Evolutionary conservation across 1,140 invertebrate genomes (phyloP).

Genomic region (Bombus impatiens): DNA sequence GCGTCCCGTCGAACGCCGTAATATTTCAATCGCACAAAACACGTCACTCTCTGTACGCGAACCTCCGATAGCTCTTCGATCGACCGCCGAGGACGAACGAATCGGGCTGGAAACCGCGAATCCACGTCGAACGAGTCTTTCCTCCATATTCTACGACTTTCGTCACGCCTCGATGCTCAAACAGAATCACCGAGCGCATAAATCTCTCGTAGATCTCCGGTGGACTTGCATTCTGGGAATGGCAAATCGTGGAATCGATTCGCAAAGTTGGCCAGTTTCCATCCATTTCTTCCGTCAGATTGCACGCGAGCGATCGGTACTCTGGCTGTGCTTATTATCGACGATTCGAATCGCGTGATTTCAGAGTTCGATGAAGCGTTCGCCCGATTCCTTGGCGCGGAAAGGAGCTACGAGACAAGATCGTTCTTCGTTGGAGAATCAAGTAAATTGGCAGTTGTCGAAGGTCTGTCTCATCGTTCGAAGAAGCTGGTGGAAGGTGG

Average conservation of each 20-base stretch:
- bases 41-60: not conserved
- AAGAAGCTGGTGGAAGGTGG: not conserved
- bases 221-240: not conserved
- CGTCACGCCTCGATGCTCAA: not conserved
- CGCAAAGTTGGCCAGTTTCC: not conserved
- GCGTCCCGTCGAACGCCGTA: not conserved
- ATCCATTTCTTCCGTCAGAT: not conserved
- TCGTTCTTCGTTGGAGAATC: not conserved
- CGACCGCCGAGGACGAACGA: not conserved
- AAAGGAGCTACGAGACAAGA: not conserved
- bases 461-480: conserved; percentile 9
- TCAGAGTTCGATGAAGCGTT: not conserved
- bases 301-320: not conserved
- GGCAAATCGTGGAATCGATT: not conserved
- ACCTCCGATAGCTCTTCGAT: not conserved
- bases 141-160: not conserved
- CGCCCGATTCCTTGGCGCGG: too few species aligned
- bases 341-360: not conserved
- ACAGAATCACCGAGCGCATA: not conserved
- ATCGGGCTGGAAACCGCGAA: not conserved
- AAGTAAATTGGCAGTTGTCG: conserved; percentile 12
- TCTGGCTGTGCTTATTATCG: not conserved
- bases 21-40: not conserved
- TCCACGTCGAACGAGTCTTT: not conserved
- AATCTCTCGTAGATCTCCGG: not conserved